Evolutionary conservation across 2,797 vertebrate genomes (phyloP).

Genomic region (Apogon talboti): DNA sequence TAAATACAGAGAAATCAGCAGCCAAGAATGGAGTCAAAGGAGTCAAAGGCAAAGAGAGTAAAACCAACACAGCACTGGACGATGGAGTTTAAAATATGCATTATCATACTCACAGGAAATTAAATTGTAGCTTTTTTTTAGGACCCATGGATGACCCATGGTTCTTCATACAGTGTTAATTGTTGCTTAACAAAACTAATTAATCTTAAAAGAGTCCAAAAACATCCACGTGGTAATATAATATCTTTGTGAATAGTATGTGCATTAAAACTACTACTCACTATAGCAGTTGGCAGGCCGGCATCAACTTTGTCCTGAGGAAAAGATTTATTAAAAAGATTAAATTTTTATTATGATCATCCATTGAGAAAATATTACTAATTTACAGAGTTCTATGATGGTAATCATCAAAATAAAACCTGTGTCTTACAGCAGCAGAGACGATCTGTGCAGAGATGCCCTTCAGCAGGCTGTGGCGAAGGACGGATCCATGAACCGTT

Average conservation of each 20-base stretch:
- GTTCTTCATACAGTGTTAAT: no score
- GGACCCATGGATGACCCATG: no score
- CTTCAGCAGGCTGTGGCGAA: conserved; percentile 91
- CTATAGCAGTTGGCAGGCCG: conserved; percentile 95
- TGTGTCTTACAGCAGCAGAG: conserved; percentile 92
- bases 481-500: conserved; percentile 91
- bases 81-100: no score
- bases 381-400: neutral
- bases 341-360: neutral
- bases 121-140: no score
- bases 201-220: no score
- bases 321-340: conserved; percentile 9
- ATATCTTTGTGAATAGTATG: no score
- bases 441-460: conserved; percentile 97
- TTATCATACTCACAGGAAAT: no score
- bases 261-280: conserved; percentile 80
- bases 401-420: neutral
- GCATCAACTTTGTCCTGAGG: conserved; percentile 96
- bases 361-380: neutral
- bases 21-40: neutral
- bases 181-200: no score
- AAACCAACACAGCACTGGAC: neutral
- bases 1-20: conserved; percentile 60
- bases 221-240: no score
- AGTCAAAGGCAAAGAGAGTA: neutral